Evolutionary conservation across 1,140 invertebrate species (phyloP), one percentile per base, ranked within the genome.

Genomic region (Pseudomyrmex gracilis): DNA sequence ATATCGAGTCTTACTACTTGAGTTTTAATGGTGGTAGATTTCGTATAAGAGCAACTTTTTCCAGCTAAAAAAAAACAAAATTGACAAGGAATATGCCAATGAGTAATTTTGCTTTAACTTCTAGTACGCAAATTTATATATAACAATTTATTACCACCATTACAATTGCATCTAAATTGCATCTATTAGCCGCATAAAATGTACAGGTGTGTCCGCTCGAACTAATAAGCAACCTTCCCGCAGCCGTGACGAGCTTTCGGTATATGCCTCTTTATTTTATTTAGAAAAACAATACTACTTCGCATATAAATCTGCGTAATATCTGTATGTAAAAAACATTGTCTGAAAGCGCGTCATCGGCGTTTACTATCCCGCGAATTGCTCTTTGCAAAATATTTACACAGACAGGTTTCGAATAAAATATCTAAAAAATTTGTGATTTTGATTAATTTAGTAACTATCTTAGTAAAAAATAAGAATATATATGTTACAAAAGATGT

Each of bases 201-300:
- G 60, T 73, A 86, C 57, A 76, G 66, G 67, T 66, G 87, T 88
- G 86, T 86, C 77, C 87, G 88, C 88, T 89, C 87, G 88, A 89
- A 86, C 73, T n/a, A 89, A 89, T 12, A 89, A 89, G 85, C 87
- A 85, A 49, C 68, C 83, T 70, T 73, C 82, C 20, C 47, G 53
- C 83, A 51, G 15, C 61, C 53, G 67, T 67, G 57, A 58, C 66
- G 43, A 34, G 22, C 51, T 57, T 47, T 24, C 12, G 66, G 34
- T 34, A 34, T 34, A 34, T 34, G 34, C 5, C 34, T 34, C 24
- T 57, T 55, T 45, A 68, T 49, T 58, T 12, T 45, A 47, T 47
- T 57, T 24, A 70, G 13, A 57, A 17, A 9, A 68, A 8, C 7
- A 51, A 13, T 51, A 51, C 9, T 24, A 47, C 5, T 78, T 66